Conservation (phyloP, 2,113 vertebrate species). For the Corvus cornix region DNA sequence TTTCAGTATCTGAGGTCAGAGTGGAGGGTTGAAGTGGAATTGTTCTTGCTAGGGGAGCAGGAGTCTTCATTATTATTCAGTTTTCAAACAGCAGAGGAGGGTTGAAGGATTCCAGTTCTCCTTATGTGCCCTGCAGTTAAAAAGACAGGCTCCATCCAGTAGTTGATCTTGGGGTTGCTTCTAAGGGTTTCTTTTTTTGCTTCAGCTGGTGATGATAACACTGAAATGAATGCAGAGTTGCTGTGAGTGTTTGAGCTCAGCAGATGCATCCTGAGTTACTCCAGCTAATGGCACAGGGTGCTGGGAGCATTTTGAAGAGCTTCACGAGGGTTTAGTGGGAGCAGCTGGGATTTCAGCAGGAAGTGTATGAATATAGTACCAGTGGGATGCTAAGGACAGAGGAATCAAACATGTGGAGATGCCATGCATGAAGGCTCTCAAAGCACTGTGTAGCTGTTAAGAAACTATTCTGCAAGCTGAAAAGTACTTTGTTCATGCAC, state of each 20-base stretch:
- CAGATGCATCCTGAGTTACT: neutral
- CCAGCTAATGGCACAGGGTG: neutral
- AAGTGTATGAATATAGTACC: no score
- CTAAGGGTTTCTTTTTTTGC: neutral
- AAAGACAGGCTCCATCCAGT: neutral
- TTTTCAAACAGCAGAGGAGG: neutral
- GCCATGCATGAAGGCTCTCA: neutral
- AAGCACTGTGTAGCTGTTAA: neutral
- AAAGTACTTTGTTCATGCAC: neutral
- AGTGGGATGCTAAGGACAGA: neutral
- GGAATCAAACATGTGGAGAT: neutral
- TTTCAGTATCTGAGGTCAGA: neutral
- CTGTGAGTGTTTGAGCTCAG: neutral
- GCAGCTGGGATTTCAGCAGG: neutral
- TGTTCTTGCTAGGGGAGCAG: neutral
- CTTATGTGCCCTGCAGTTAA: neutral
- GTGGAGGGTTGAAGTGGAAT: neutral
- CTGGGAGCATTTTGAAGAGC: neutral
- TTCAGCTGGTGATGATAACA: neutral
- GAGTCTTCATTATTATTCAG: neutral
- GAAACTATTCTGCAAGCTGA: neutral
- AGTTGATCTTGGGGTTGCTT: neutral
- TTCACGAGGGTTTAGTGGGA: neutral
- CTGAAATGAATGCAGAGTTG: neutral
- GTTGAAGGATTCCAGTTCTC: neutral